Evolutionary conservation across 2,888 invertebrate species (phyloP).

Genomic region (Nomada ruficornis): DNA sequence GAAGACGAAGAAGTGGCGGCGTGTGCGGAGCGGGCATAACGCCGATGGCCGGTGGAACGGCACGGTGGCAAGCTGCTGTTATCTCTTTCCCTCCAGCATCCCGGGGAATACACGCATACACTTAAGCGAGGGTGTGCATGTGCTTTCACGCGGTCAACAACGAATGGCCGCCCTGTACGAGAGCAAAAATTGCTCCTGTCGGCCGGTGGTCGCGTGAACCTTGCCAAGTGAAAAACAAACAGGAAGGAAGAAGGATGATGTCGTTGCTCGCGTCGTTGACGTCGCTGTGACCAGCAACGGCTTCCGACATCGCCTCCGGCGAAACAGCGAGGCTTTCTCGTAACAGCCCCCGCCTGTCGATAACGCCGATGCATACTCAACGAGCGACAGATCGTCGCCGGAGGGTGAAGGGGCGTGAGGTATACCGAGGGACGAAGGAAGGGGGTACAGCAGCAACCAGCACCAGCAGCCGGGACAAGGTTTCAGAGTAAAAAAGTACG

Average conservation of each 20-base stretch:
- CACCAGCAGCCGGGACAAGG: slow-evolving; percentile 54
- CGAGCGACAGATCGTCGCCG: slow-evolving; percentile 74
- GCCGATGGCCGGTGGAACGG: slow-evolving; percentile 65
- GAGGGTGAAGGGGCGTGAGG: slow-evolving; percentile 50
- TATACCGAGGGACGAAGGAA: slow-evolving; percentile 4
- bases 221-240: slow-evolving; percentile 5
- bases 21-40: slow-evolving; percentile 50
- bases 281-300: slow-evolving; percentile 53
- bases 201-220: slow-evolving; percentile 60
- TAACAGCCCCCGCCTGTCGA: slow-evolving; percentile 73
- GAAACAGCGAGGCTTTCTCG: slow-evolving; percentile 44
- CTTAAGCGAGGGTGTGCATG: not conserved
- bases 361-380: slow-evolving; percentile 80
- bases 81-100: slow-evolving; percentile 50
- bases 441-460: slow-evolving; percentile 41
- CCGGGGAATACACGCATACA: slow-evolving; percentile 19
- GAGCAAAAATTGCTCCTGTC: slow-evolving; percentile 56
- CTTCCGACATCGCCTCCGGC: slow-evolving; percentile 70
- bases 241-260: slow-evolving; percentile 3
- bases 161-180: slow-evolving; percentile 60
- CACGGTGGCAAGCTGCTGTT: slow-evolving; percentile 72
- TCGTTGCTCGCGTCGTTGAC: slow-evolving; percentile 39
- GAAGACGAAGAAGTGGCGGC: slow-evolving; percentile 37
- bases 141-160: slow-evolving; percentile 45
- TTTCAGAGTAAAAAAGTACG: slow-evolving; percentile 71